Percentiles rank a stretch among this genome's conserved stretches.
These are phyloP conservation scores for Cebus imitator DNA, from an alignment of 2,113 vertebrate species.

Conservation along the genomic window DNA sequence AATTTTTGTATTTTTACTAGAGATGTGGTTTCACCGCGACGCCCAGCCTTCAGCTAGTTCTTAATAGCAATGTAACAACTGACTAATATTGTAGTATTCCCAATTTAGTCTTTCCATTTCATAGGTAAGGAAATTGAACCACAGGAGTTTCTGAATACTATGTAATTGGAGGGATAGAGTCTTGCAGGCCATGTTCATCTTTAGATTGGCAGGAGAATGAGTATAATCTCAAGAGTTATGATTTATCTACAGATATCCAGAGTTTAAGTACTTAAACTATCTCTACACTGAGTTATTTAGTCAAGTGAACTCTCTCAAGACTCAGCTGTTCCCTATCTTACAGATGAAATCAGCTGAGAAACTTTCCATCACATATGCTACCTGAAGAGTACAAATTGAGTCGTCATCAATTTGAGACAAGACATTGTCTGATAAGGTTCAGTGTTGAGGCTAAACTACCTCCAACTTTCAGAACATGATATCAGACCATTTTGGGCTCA, in stretches of 20 bases:
- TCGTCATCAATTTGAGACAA: neutral
- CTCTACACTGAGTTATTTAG: neutral
- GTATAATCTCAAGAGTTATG: neutral
- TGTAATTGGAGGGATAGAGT: neutral
- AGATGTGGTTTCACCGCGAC: too few species aligned
- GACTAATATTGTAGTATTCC: too few species aligned
- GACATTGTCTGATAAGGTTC: constrained; percentile 1
- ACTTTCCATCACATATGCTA: neutral
- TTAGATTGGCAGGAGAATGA: neutral
- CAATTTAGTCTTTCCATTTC: neutral
- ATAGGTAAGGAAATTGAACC: neutral
- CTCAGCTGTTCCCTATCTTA: neutral
- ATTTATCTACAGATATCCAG: neutral
- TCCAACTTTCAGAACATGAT: neutral
- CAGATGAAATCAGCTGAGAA: constrained; percentile 42
- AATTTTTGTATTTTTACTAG: too few species aligned
- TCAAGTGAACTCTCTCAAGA: neutral
- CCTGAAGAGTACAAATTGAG: neutral
- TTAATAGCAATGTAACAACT: too few species aligned
- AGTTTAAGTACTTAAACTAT: neutral
- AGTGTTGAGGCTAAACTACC: neutral
- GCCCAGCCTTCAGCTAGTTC: too few species aligned
- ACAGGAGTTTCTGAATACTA: neutral
- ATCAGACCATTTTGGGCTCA: neutral
- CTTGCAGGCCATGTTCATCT: neutral